phyloP scores from a whole-genome alignment of 2,797 vertebrate genomes.

The Knipowitschia caucasica region DNA sequence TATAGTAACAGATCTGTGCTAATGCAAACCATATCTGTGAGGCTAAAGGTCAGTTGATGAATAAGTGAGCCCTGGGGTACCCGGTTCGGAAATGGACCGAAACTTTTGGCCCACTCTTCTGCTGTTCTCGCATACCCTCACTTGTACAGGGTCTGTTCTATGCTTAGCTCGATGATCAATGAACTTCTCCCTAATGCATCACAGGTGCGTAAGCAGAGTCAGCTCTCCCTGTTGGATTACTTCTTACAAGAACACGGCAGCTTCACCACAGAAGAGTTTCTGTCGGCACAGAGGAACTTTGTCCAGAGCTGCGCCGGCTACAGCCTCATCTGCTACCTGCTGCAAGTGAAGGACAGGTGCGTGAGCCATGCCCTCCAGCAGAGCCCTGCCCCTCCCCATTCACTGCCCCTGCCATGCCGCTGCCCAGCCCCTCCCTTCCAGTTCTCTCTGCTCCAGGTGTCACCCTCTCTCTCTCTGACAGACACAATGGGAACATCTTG shows the following conservation, averaged over 20 bases:
- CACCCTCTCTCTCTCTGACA: slow-evolving; percentile 34
- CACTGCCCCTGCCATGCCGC: not conserved
- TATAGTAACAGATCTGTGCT: too few species aligned
- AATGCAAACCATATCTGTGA: too few species aligned
- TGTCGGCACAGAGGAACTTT: slow-evolving; percentile 88
- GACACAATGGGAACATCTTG: slow-evolving; percentile 93
- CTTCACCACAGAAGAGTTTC: slow-evolving; percentile 88
- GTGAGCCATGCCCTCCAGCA: too few species aligned
- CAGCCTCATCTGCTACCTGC: slow-evolving; percentile 93
- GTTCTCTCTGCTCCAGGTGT: not conserved
- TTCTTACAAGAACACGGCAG: slow-evolving; percentile 90
- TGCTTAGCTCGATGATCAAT: too few species aligned
- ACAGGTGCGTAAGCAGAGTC: slow-evolving; percentile 86
- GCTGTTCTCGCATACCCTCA: not conserved
- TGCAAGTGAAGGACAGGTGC: slow-evolving; percentile 96
- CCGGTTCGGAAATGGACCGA: too few species aligned
- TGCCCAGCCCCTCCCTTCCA: too few species aligned
- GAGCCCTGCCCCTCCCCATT: too few species aligned
- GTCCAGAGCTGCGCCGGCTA: slow-evolving; percentile 94
- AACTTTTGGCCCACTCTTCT: not conserved
- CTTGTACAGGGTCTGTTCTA: not conserved
- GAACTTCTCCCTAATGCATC: too few species aligned
- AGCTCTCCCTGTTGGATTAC: slow-evolving; percentile 89
- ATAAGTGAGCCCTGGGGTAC: too few species aligned
- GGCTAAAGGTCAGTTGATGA: too few species aligned